Evolutionary conservation across 2,797 vertebrate genomes (phyloP).

Genomic region (Capromys pilorides): DNA sequence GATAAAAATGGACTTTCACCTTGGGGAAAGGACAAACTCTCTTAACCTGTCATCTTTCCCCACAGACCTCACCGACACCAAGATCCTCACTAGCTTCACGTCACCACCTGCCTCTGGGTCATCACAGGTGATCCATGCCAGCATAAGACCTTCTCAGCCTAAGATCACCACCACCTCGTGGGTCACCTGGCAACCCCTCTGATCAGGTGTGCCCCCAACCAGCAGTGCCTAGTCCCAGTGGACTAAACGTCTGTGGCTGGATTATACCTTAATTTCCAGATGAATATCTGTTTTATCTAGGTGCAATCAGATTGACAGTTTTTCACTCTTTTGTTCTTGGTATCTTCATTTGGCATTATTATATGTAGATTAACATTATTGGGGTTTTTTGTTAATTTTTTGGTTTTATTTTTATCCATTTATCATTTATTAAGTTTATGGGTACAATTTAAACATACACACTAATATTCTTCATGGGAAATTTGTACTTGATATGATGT

Average conservation of each 20-base stretch:
- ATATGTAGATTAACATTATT: not conserved
- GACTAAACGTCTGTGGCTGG: not conserved
- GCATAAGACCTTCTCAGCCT: no score
- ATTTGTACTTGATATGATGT: no score
- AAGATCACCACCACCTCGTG: not conserved
- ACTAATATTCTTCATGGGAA: not conserved
- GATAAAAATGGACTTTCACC: not conserved
- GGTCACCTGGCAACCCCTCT: not conserved
- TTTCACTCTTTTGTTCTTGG: not conserved
- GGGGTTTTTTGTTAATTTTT: not conserved
- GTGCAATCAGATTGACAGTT: not conserved
- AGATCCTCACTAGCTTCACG: not conserved
- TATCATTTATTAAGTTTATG: not conserved
- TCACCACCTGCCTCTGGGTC: not conserved
- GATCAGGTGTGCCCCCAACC: not conserved
- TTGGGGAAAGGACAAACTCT: not conserved
- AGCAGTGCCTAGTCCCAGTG: not conserved
- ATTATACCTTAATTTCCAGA: not conserved
- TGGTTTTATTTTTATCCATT: not conserved
- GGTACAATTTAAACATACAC: not conserved
- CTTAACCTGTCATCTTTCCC: not conserved
- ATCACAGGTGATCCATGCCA: not conserved
- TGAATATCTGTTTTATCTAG: not conserved
- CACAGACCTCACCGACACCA: not conserved
- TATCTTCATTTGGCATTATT: not conserved